phyloP scores from a whole-genome alignment of 2,113 vertebrate species.

The Bambusicola thoracicus region DNA sequence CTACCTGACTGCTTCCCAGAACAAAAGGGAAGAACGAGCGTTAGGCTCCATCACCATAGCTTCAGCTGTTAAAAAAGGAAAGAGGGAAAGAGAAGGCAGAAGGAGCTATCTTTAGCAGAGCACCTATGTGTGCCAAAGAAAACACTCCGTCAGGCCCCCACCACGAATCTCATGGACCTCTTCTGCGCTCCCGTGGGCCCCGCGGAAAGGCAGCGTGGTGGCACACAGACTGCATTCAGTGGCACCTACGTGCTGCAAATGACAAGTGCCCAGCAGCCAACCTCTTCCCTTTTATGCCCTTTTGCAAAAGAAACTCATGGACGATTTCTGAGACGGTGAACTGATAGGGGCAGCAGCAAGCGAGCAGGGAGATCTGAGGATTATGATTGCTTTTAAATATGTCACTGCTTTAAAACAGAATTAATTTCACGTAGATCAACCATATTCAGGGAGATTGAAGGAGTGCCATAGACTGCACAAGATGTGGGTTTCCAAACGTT shows the following conservation, averaged over 20 bases:
- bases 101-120: not conserved
- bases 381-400: not conserved
- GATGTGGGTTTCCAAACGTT: not conserved
- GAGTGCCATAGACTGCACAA: not conserved
- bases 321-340: not conserved
- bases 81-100: not conserved
- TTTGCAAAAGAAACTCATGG: not conserved
- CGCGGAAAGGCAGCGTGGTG: not conserved
- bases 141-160: not conserved
- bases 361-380: accelerated
- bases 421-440: not conserved
- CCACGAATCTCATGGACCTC: not conserved
- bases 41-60: not conserved
- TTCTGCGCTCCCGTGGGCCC: not conserved
- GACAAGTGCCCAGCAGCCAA: not conserved
- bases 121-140: not conserved
- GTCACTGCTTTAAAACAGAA: not conserved
- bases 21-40: constrained; percentile 17
- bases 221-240: not conserved
- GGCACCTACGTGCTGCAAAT: constrained; percentile 4
- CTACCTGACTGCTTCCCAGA: constrained; percentile 27
- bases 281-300: not conserved
- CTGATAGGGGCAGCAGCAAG: constrained; percentile 5
- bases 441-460: not conserved
- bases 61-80: not conserved